Evolutionary conservation across 2,888 invertebrate genomes (phyloP).

Genomic region (Trichopria drosophilae): DNA sequence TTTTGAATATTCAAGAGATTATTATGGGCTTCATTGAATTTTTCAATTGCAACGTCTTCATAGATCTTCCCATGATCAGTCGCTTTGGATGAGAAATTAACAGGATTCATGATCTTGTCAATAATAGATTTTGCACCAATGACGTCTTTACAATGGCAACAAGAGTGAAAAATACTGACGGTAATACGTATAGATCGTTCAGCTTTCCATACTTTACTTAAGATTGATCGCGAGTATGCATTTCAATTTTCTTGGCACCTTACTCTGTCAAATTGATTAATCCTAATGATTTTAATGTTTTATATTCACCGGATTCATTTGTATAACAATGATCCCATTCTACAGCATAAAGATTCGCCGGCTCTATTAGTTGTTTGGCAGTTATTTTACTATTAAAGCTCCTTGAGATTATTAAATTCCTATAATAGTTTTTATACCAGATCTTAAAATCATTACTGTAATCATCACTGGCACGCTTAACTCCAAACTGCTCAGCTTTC

Average conservation of each 20-base stretch:
- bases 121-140: background rate
- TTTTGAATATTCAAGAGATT: background rate
- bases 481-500: constrained; percentile 5
- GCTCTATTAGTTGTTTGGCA: constrained; percentile 2
- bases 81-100: constrained; percentile 5
- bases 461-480: background rate
- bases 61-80: constrained; percentile 5
- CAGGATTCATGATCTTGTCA: background rate
- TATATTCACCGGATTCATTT: background rate
- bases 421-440: constrained; percentile 3
- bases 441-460: background rate
- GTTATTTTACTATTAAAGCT: constrained; percentile 8
- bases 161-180: constrained; percentile 7
- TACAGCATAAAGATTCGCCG: constrained; percentile 8
- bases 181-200: constrained; percentile 1
- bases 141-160: background rate
- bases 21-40: background rate
- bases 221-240: background rate
- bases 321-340: constrained; percentile 1
- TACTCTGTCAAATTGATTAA: constrained; percentile 1
- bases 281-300: background rate
- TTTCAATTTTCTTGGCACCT: constrained; percentile 1
- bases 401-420: background rate
- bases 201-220: background rate
- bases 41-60: constrained; percentile 7